phyloP scores from a whole-genome alignment of 2,797 vertebrate species.

The Huso huso region DNA sequence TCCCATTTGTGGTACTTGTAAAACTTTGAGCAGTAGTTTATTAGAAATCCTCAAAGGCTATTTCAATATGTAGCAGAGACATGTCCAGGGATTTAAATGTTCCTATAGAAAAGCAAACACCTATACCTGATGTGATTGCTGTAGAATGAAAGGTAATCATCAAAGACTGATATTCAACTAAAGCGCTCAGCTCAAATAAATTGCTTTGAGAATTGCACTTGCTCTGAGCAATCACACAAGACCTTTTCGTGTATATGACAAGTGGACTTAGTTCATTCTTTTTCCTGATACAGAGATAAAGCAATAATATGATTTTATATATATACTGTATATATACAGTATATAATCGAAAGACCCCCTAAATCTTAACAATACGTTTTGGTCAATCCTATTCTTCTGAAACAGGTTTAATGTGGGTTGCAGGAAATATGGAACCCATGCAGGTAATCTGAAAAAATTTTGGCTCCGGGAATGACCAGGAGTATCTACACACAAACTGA shows the following conservation, averaged over 20 bases:
- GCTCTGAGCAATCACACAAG: slow-evolving; percentile 14
- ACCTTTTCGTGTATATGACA: slow-evolving; percentile 5
- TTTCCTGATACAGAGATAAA: neutral
- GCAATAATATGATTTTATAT: no score
- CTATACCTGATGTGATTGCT: slow-evolving; percentile 13
- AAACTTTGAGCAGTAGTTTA: slow-evolving; percentile 19
- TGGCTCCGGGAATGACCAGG: no score
- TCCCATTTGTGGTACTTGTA: no score
- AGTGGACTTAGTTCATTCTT: slow-evolving; percentile 9
- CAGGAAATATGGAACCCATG: no score
- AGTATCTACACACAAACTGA: no score
- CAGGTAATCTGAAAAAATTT: no score
- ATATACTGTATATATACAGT: no score
- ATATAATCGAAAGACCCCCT: no score
- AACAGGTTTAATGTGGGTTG: no score
- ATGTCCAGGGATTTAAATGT: slow-evolving; percentile 12
- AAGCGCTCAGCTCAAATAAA: slow-evolving; percentile 24
- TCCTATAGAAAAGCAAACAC: slow-evolving; percentile 18
- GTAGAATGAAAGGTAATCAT: slow-evolving; percentile 24
- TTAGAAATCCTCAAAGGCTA: slow-evolving; percentile 19
- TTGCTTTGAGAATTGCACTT: slow-evolving; percentile 30
- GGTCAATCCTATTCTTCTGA: no score
- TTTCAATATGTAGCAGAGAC: slow-evolving; percentile 17
- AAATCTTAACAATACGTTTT: no score
- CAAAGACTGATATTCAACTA: slow-evolving; percentile 17